Base-by-base conservation (phyloP, 2,113 vertebrate genomes). In the Melanerpes aurifrons region DNA sequence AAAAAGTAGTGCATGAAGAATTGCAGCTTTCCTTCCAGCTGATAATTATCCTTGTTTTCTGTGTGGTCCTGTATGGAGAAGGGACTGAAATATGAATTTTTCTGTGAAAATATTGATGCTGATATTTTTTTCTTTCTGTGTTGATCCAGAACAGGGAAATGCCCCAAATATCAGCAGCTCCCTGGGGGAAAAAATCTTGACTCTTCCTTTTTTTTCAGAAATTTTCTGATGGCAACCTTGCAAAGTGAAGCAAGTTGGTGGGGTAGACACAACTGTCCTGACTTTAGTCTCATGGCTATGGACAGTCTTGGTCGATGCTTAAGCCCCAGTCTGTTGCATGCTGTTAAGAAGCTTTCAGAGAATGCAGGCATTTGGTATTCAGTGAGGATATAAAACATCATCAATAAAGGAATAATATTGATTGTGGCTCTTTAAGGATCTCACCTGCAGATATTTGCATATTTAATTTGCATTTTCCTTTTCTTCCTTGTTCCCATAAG, bases 351-450 rank as follows among this genome's bases (percentile, higher is more conserved):
- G 10, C 53, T 92, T 76, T 76, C 82, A 61, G 43, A 85, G 59
- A 82, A 63, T 11, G 37, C 47, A 74, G 37, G 10, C 29, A 21
- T 45, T 93, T 90, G 70, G 31, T 71, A 66, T 92, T 82, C 68
- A 50, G 22, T 43, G 21, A 76, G 47, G 31, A 20, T 32, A 26
- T 57, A 85, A 67, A 63, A 12, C 43, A 69, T 53, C 37, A 61
- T 85, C 61, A 48, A 31, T 77, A 89, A 82, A 73, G 58, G 68
- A 80, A 70, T 93, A 87, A 67, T 79, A 85, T 68, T 76, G 84
- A 61, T 92, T 47, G 37, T 32, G n/a, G 82, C 43, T 95, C 25
- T 77, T 73, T 62, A 68, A 85, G 72, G 64, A 63, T 43, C 43
- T 79, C 62, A 71, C 53, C 75, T 63, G 53, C 45, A 86, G 72